Percentiles rank a stretch among this genome's conserved stretches.
Conservation (phyloP, 2,797 vertebrate species). For the Gallinago solitaria region DNA sequence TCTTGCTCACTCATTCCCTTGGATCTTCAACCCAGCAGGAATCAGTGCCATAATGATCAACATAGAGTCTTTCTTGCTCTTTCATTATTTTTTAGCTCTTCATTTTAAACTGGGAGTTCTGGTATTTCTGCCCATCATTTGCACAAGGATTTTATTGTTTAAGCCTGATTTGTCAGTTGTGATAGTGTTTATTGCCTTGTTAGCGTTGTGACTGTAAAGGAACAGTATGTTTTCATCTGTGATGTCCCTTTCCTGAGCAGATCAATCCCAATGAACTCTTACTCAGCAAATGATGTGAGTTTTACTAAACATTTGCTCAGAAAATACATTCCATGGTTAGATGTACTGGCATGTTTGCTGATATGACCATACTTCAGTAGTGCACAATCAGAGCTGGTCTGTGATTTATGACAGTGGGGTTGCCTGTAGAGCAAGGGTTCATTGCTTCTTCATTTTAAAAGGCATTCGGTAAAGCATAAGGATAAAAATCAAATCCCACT, state of each 20-base stretch:
- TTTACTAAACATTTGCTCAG: constrained; percentile 48
- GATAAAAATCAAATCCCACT: neutral
- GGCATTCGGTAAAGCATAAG: neutral
- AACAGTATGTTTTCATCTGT: constrained; percentile 12
- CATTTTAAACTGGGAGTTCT: neutral
- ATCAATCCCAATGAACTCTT: constrained; percentile 40
- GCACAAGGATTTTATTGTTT: constrained; percentile 8
- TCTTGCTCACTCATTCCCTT: neutral
- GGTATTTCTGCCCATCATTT: neutral
- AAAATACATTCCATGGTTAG: constrained; percentile 47
- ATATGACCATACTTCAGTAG: neutral
- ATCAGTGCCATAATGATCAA: neutral
- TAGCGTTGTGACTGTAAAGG: constrained; percentile 52
- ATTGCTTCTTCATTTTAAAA: neutral
- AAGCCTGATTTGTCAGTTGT: neutral
- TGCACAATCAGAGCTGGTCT: neutral
- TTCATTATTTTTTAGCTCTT: neutral
- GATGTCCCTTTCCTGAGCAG: constrained; percentile 34
- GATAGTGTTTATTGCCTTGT: constrained; percentile 9
- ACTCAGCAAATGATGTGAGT: constrained; percentile 36
- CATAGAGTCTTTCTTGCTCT: neutral
- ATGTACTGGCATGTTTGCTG: constrained; percentile 17
- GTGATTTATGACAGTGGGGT: neutral
- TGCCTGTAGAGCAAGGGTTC: neutral
- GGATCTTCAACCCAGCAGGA: neutral